Conservation (phyloP, 2,888 invertebrate species). For the Thymelicus lineola region DNA sequence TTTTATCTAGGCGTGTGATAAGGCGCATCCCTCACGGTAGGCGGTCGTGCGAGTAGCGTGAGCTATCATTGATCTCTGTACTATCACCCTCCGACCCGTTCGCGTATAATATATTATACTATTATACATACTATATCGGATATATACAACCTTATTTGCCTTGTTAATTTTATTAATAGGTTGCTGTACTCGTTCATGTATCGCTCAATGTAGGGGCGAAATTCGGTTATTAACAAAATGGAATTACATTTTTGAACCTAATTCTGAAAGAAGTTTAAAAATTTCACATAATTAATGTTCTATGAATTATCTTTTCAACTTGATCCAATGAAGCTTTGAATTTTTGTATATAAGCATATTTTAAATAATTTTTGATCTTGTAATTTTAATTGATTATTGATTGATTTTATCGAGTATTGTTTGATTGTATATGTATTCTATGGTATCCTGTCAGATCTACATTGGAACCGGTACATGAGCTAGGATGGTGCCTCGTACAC, state of each 20-base stretch:
- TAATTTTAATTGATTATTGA: neutral
- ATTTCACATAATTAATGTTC: no score
- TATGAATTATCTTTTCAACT: no score
- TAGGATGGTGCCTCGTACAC: neutral
- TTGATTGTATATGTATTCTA: neutral
- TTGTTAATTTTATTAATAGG: conserved; percentile 12
- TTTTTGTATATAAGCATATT: no score
- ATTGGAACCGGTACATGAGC: conserved; percentile 2
- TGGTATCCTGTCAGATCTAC: neutral
- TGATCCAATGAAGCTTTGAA: no score
- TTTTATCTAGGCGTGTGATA: neutral
- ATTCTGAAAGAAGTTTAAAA: no score
- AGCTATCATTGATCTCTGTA: conserved; percentile 25
- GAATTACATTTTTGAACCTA: neutral
- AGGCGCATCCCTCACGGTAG: neutral
- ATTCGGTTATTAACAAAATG: neutral
- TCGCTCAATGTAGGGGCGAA: conserved; percentile 3
- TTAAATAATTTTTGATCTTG: no score
- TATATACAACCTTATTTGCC: conserved; percentile 21
- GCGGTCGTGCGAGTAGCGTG: neutral
- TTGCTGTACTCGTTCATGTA: conserved; percentile 3
- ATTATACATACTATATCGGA: conserved; percentile 1
- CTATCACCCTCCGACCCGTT: conserved; percentile 24
- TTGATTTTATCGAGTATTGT: neutral
- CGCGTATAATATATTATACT: conserved; percentile 10